A percentile compares a stretch with the other conserved stretches of the same genome.
Conservation (phyloP, 2,888 invertebrate genomes). For the Caradrina kadenii region DNA sequence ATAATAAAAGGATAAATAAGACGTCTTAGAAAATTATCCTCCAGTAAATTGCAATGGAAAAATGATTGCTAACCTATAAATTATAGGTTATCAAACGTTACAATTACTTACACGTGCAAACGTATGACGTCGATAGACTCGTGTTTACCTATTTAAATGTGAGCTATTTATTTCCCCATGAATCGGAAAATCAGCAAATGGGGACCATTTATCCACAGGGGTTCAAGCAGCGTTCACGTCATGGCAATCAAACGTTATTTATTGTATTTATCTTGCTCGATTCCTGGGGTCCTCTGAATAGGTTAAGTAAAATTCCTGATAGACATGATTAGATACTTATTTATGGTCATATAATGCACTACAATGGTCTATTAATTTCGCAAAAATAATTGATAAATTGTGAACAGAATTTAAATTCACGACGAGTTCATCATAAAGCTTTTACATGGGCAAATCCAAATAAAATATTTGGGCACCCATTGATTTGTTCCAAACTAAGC, state of each 20-base stretch:
- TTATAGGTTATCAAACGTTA: background rate
- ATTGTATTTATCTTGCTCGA: slow-evolving; percentile 30
- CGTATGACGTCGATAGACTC: slow-evolving; percentile 8
- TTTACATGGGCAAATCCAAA: background rate
- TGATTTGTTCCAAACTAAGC: background rate
- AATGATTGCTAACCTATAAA: background rate
- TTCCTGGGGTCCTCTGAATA: slow-evolving; percentile 28
- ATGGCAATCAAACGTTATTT: slow-evolving; percentile 53
- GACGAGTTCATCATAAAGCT: no score
- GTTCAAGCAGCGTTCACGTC: slow-evolving; percentile 44
- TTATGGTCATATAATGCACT: slow-evolving; percentile 13
- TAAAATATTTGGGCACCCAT: background rate
- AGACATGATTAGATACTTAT: slow-evolving; percentile 37
- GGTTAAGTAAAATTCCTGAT: slow-evolving; percentile 38
- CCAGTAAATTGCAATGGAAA: no score
- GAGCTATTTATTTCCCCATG: slow-evolving; percentile 54
- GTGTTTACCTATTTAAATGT: slow-evolving; percentile 39
- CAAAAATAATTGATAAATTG: background rate
- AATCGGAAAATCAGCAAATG: slow-evolving; percentile 61
- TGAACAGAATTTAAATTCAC: background rate
- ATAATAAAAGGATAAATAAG: background rate
- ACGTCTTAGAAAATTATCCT: no score
- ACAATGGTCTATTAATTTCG: background rate
- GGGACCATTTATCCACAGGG: slow-evolving; percentile 60
- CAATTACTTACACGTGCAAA: slow-evolving; percentile 44